These are phyloP conservation scores for Tiaroga cobitis DNA, from an alignment of 2,797 vertebrate genomes.

Conservation along the genomic window DNA sequence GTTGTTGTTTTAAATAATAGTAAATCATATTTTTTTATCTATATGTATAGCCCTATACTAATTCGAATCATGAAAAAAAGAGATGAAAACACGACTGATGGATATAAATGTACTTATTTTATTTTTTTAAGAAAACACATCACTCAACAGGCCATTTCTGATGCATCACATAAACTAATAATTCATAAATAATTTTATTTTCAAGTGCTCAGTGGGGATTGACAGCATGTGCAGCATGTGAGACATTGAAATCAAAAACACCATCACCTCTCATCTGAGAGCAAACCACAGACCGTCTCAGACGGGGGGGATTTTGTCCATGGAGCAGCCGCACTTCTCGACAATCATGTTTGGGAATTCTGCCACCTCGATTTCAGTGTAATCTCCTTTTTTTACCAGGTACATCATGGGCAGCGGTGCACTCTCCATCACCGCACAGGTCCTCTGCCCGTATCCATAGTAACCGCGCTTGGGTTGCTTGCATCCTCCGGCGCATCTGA, in stretches of 20 bases:
- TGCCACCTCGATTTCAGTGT: slow-evolving; percentile 79
- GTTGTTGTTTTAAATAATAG: neutral
- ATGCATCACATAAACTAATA: slow-evolving; percentile 11
- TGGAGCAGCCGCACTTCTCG: slow-evolving; percentile 77
- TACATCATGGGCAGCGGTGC: slow-evolving; percentile 80
- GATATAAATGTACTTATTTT: slow-evolving; percentile 1
- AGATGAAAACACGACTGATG: neutral
- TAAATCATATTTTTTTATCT: neutral
- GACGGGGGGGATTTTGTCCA: slow-evolving; percentile 61
- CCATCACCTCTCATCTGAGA: slow-evolving; percentile 16
- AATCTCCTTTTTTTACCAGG: slow-evolving; percentile 77
- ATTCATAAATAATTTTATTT: slow-evolving; percentile 39
- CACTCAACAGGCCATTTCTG: neutral
- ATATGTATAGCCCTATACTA: neutral
- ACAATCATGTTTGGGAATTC: slow-evolving; percentile 81
- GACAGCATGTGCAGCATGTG: neutral
- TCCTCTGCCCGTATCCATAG: slow-evolving; percentile 68
- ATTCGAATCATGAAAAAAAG: neutral
- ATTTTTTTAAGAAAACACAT: slow-evolving; percentile 7
- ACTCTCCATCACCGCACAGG: slow-evolving; percentile 70
- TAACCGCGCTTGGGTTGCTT: slow-evolving; percentile 58
- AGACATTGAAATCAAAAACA: neutral
- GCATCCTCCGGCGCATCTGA: slow-evolving; percentile 67
- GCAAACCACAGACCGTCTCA: slow-evolving; percentile 16
- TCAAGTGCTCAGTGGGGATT: slow-evolving; percentile 43